Percentiles rank a stretch among this genome's conserved stretches.
These are phyloP conservation scores for Falco naumanni DNA, from an alignment of 2,797 vertebrate species.

Conservation along the genomic window DNA sequence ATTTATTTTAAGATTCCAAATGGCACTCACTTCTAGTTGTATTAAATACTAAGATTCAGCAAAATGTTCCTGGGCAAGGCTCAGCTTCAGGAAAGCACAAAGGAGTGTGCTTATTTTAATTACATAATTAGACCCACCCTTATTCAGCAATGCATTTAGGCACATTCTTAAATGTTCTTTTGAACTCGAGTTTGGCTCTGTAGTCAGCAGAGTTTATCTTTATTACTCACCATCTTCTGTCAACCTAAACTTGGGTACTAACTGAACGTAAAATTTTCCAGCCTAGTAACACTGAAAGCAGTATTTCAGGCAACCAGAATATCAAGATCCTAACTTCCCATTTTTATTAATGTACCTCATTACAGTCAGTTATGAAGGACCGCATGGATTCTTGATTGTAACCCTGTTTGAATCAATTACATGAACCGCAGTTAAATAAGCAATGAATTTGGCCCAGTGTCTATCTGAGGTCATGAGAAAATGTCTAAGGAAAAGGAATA, in stretches of 20 bases:
- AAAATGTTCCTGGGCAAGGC: conserved; percentile 17
- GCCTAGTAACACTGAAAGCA: not conserved
- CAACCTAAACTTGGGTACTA: not conserved
- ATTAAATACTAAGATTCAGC: not conserved
- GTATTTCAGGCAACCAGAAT: conserved; percentile 23
- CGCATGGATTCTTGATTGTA: not conserved
- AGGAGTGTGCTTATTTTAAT: conserved; percentile 34
- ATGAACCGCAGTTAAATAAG: not conserved
- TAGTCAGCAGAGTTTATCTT: conserved; percentile 22
- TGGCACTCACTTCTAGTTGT: not conserved
- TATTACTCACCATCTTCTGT: conserved; percentile 17
- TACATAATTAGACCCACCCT: conserved; percentile 40
- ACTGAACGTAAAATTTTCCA: conserved; percentile 6
- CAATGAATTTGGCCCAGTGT: not conserved
- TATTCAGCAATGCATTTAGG: conserved; percentile 29
- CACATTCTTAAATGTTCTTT: not conserved
- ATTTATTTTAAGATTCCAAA: conserved; percentile 2
- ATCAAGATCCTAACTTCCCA: conserved; percentile 18
- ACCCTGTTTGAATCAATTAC: conserved; percentile 11
- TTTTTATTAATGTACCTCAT: conserved; percentile 4
- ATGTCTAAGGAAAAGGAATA: conserved; percentile 43
- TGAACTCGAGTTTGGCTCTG: conserved; percentile 23
- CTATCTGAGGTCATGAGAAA: conserved; percentile 44
- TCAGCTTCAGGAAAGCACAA: conserved; percentile 6
- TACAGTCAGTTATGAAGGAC: not conserved